phyloP scores from a whole-genome alignment of 1,140 invertebrate species.

The Danaus melanippus region DNA sequence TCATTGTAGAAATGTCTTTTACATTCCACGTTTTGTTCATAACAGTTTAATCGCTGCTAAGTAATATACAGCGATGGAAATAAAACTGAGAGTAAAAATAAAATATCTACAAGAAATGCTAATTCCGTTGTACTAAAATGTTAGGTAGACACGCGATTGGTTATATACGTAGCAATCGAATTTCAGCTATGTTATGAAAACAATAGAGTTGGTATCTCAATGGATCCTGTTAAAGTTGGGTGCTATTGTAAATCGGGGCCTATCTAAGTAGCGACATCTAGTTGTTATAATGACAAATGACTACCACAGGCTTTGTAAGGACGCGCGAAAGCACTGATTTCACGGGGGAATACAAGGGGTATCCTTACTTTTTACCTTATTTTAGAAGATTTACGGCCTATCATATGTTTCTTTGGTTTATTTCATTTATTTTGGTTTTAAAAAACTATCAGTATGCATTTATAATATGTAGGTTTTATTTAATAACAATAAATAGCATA shows the following conservation, averaged over 20 bases:
- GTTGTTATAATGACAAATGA: slow-evolving; percentile 45
- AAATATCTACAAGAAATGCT: slow-evolving; percentile 39
- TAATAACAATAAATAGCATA: too few species aligned
- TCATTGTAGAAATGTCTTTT: slow-evolving; percentile 15
- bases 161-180: background rate
- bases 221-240: slow-evolving; percentile 7
- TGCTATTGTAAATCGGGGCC: slow-evolving; percentile 21
- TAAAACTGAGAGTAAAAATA: slow-evolving; percentile 30
- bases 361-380: slow-evolving; percentile 13
- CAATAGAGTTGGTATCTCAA: slow-evolving; percentile 9
- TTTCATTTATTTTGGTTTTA: too few species aligned
- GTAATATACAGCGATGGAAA: slow-evolving; percentile 27
- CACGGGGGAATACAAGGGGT: slow-evolving; percentile 9
- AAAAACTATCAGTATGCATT: too few species aligned
- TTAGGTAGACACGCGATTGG: slow-evolving; percentile 32
- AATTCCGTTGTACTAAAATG: slow-evolving; percentile 33
- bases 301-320: slow-evolving; percentile 13
- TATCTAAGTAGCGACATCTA: slow-evolving; percentile 34
- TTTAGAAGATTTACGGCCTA: slow-evolving; percentile 5
- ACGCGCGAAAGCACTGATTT: slow-evolving; percentile 21
- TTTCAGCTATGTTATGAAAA: background rate
- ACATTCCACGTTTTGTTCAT: slow-evolving; percentile 28
- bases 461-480: too few species aligned
- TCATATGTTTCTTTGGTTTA: slow-evolving; percentile 1
- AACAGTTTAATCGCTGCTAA: background rate